Evolutionary conservation across 2,888 invertebrate genomes (phyloP), one percentile per base, ranked within the genome.

Genomic region (Steromphala cineraria): DNA sequence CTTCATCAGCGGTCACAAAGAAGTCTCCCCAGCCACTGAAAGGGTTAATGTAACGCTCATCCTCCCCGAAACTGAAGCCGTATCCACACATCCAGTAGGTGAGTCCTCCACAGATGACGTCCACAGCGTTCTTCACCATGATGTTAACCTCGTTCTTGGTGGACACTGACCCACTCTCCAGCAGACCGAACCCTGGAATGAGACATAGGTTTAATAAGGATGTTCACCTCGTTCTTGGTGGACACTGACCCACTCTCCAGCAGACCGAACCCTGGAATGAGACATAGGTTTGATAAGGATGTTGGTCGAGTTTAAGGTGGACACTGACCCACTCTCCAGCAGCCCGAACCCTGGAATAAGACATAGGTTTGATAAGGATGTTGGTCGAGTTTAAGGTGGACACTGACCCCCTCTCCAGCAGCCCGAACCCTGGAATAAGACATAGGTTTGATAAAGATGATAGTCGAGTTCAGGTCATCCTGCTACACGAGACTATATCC

Each of bases 1-100:
- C 85, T 24, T 86, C 84, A 36, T 84, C 81, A 0, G 89, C 86
- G 53, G 86, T 97, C 1, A 91, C 89, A 77, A 90, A 89, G 82
- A 91, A 92, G 74, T 86, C 80, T 0, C 91, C 91, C 85, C 89
- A 88, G 2, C 92, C 92, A 40, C 86, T 81, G 80, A 92, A 87
- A 0, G 88, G 79, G 77, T 90, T 92, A 10, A 85, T 82, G 10
- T 83, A 67, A 0, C 79, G 81, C 21, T 77, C 82, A 8, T 80
- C 82, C 28, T 89, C 87, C 0, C 91, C 91, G 78, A 91, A 91
- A 62, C 89, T 89, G 24, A 91, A 79, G 0, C 88, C 91, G 77
- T 90, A 91, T 0, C 91, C 91, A 75, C 89, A 87, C 82, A 84
- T 82, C 91, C 91, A 91, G 83, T 88, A 91, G 0, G 89, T 85